These are phyloP conservation scores for Megalops atlanticus DNA, from an alignment of 2,113 vertebrate genomes.

Conservation along the genomic window DNA sequence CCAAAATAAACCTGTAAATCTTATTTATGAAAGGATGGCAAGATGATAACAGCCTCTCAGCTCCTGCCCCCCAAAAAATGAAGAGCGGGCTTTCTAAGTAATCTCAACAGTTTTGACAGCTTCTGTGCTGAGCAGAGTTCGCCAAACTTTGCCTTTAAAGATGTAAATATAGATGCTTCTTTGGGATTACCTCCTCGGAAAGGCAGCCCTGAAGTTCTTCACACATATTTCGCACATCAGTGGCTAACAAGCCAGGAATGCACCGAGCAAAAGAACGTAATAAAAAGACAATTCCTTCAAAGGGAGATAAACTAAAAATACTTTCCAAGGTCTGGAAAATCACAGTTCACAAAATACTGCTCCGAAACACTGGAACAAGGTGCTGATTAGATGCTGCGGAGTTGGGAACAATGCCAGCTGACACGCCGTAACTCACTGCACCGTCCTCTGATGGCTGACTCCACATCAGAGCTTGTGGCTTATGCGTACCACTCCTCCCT, in stretches of 20 bases:
- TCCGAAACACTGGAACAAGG: not conserved
- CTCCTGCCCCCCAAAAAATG: too few relatives aligned
- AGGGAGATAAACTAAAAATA: not conserved
- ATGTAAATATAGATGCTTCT: constrained; percentile 2
- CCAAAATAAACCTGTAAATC: too few relatives aligned
- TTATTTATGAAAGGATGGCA: not conserved
- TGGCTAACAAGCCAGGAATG: not conserved
- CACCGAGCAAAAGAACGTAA: not conserved
- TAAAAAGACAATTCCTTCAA: not conserved
- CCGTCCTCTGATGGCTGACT: too few relatives aligned
- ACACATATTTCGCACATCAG: not conserved
- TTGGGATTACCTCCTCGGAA: not conserved
- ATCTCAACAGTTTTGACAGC: not conserved
- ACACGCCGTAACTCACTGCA: too few relatives aligned
- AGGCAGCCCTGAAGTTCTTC: not conserved
- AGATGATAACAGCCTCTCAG: too few relatives aligned
- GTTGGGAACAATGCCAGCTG: not conserved
- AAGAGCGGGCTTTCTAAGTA: not conserved
- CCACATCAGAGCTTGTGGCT: too few relatives aligned
- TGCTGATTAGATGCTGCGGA: not conserved
- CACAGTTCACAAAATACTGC: not conserved
- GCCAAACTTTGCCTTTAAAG: not conserved
- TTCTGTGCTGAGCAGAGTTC: not conserved
- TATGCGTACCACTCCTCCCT: too few relatives aligned
- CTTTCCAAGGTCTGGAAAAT: not conserved